Conservation (phyloP, 2,113 vertebrate genomes). For the Pelvicachromis taeniatus region DNA sequence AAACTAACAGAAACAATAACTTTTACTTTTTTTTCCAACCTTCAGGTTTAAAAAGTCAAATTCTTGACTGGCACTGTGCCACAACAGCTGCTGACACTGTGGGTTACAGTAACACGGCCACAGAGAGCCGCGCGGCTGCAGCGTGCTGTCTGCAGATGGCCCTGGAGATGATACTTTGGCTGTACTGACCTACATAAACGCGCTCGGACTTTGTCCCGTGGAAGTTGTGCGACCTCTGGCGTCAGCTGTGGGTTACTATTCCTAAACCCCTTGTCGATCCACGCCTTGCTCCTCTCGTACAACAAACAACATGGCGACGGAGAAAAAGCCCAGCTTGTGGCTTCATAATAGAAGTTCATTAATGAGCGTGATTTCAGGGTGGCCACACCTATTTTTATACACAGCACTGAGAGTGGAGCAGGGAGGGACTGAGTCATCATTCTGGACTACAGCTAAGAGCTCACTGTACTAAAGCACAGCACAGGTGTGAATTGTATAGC, state of each 20-base stretch:
- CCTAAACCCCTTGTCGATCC: background rate
- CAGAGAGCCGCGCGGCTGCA: background rate
- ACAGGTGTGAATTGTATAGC: background rate
- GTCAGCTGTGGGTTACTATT: background rate
- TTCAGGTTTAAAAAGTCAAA: background rate
- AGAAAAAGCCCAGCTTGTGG: background rate
- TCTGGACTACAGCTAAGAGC: background rate
- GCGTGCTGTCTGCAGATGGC: background rate
- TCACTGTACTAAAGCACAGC: background rate
- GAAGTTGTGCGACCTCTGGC: slow-evolving; percentile 4
- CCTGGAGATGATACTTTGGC: background rate
- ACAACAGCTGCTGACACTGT: background rate
- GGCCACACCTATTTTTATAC: no score
- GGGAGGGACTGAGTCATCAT: background rate
- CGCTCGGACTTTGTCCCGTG: background rate
- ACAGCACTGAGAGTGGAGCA: background rate
- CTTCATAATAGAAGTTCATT: background rate
- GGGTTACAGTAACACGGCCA: background rate
- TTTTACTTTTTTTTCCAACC: background rate
- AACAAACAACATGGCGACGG: background rate
- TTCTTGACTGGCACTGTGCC: background rate
- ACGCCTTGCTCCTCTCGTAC: background rate
- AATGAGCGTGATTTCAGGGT: background rate
- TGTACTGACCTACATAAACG: slow-evolving; percentile 3
- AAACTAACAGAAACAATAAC: background rate